A percentile compares a stretch with the other conserved stretches of the same genome.
phyloP scores from a whole-genome alignment of 1,140 invertebrate genomes.

The Triops longicaudatus region DNA sequence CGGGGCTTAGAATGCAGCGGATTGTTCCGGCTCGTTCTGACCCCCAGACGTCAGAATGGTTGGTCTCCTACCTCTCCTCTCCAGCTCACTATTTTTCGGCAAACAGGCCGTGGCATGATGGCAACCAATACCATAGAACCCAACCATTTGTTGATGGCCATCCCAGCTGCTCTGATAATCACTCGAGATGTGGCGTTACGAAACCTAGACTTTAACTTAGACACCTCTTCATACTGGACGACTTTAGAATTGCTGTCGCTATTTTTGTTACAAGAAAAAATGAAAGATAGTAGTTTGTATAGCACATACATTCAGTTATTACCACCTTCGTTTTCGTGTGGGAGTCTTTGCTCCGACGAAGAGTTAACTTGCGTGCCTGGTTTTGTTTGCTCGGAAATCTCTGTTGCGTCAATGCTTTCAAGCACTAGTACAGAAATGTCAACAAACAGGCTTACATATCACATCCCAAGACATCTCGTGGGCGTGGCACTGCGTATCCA shows the following conservation, averaged over 20 bases:
- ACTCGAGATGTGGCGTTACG: conserved; percentile 34
- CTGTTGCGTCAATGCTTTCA: conserved; percentile 17
- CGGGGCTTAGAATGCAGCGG: neutral
- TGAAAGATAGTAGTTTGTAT: conserved; percentile 38
- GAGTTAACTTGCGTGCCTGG: conserved; percentile 35
- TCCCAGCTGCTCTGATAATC: conserved; percentile 37
- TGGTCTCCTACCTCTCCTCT: conserved; percentile 5
- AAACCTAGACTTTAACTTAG: conserved; percentile 10
- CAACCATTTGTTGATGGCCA: conserved; percentile 37
- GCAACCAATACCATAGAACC: conserved; percentile 33
- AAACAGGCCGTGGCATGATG: conserved; percentile 40
- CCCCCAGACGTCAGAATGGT: neutral
- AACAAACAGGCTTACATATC: neutral
- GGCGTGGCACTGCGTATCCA: conserved; percentile 32
- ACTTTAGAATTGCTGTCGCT: conserved; percentile 29
- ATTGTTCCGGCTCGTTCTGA: neutral
- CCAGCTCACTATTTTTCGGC: conserved; percentile 31
- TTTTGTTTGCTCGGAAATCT: conserved; percentile 28
- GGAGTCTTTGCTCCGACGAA: conserved; percentile 34
- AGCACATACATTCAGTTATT: conserved; percentile 39
- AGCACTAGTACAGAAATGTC: conserved; percentile 13
- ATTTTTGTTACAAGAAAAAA: conserved; percentile 16
- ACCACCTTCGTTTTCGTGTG: conserved; percentile 36
- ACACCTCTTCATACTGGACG: conserved; percentile 25
- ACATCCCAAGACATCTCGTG: conserved; percentile 6